Conservation (phyloP, 2,113 vertebrate genomes). For the Calidris pygmaea region DNA sequence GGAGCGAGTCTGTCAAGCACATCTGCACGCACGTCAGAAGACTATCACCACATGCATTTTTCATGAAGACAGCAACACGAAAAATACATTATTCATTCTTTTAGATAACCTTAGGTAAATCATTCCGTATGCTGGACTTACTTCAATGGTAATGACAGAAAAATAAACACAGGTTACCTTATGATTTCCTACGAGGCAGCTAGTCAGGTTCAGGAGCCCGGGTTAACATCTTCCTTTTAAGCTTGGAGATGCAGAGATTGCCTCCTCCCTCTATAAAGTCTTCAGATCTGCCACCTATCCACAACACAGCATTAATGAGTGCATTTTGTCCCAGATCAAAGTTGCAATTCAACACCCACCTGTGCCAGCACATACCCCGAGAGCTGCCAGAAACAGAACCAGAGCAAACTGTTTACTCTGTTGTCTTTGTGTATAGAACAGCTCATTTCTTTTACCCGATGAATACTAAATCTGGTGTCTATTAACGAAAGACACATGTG, state of each 20-base stretch:
- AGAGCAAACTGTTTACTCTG: not conserved
- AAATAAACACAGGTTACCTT: not conserved
- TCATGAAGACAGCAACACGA: not conserved
- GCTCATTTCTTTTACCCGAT: not conserved
- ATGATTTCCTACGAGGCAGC: not conserved
- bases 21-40: not conserved
- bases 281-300: not conserved
- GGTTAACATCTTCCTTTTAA: not conserved
- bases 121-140: not conserved
- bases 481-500: not conserved
- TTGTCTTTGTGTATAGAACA: not conserved
- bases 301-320: not conserved
- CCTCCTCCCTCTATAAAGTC: not conserved
- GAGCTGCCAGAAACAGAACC: not conserved
- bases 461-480: not conserved
- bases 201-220: not conserved
- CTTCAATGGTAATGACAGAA: not conserved
- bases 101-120: not conserved
- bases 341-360: not conserved
- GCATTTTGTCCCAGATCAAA: not conserved
- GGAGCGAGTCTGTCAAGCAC: not conserved
- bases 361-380: not conserved
- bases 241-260: not conserved
- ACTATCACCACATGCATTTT: not conserved
- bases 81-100: not conserved